Percentiles rank a stretch among this genome's conserved stretches.
phyloP scores from a whole-genome alignment of 2,888 invertebrate genomes.

The Uloborus plumipes region DNA sequence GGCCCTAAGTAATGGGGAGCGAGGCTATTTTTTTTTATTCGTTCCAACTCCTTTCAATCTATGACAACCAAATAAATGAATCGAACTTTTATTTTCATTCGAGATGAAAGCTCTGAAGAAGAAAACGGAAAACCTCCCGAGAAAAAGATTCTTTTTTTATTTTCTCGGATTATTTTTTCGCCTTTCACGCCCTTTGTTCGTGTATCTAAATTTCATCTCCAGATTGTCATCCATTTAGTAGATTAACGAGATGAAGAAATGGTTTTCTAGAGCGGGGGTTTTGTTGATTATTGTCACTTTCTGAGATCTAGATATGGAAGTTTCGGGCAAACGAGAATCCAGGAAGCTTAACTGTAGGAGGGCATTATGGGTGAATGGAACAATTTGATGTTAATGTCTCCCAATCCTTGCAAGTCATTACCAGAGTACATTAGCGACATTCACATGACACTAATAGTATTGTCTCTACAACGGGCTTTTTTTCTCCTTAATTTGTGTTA shows the following conservation, averaged over 20 bases:
- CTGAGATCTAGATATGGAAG: not conserved
- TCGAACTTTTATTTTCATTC: not conserved
- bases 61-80: not conserved
- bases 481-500: too few species aligned
- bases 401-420: too few species aligned
- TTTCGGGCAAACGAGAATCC: too few species aligned
- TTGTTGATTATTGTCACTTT: constrained; percentile 17
- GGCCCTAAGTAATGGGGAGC: too few species aligned
- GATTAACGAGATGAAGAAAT: constrained; percentile 10
- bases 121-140: not conserved
- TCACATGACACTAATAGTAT: too few species aligned
- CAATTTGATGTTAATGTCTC: too few species aligned
- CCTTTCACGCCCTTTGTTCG: not conserved
- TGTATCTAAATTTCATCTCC: constrained; percentile 27
- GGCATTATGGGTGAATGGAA: too few species aligned
- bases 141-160: not conserved
- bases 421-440: too few species aligned
- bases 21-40: too few species aligned
- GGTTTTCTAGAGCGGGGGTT: constrained; percentile 13
- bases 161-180: not conserved
- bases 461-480: too few species aligned
- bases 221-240: constrained; percentile 21
- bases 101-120: constrained; percentile 1
- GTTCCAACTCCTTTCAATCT: too few species aligned
- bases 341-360: too few species aligned